Evolutionary conservation across 2,797 vertebrate species (phyloP).

Genomic region (Distichodus sexfasciatus): DNA sequence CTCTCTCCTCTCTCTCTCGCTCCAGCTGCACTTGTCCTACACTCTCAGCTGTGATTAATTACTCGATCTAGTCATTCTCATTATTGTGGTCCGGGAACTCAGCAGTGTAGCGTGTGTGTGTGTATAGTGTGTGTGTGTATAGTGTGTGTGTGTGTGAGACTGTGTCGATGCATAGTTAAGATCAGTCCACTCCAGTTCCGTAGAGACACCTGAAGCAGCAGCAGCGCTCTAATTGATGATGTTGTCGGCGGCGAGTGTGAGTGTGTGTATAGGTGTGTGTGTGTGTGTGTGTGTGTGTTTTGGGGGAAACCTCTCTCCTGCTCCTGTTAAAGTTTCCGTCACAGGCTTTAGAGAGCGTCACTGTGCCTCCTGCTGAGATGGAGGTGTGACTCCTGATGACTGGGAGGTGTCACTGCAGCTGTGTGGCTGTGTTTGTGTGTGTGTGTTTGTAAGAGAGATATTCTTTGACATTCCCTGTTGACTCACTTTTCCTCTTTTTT

Average conservation of each 20-base stretch:
- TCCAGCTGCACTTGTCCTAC: too few species aligned
- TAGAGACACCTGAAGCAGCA: neutral
- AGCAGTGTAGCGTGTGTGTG: too few species aligned
- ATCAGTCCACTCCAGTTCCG: constrained; percentile 11
- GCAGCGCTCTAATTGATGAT: constrained; percentile 44
- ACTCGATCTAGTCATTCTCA: constrained; percentile 7
- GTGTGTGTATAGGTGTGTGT: too few species aligned
- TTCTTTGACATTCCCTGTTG: neutral
- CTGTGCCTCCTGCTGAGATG: constrained; percentile 1
- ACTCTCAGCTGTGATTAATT: constrained; percentile 25
- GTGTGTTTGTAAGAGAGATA: constrained; percentile 10
- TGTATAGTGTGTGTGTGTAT: too few species aligned
- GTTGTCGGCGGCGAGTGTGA: neutral
- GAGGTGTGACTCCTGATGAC: constrained; percentile 40
- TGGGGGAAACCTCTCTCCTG: constrained; percentile 37
- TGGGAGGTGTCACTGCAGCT: constrained; percentile 30
- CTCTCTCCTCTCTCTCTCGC: too few species aligned
- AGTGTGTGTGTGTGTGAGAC: too few species aligned
- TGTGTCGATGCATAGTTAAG: too few species aligned
- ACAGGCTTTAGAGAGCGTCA: neutral
- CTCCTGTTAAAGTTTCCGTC: constrained; percentile 28
- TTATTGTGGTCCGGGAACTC: constrained; percentile 2
- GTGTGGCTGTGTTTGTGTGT: constrained; percentile 22
- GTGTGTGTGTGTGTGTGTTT: too few species aligned
- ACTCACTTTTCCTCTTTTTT: constrained; percentile 6